Conservation (phyloP, 2,113 vertebrate genomes). For the Hoplias malabaricus region DNA sequence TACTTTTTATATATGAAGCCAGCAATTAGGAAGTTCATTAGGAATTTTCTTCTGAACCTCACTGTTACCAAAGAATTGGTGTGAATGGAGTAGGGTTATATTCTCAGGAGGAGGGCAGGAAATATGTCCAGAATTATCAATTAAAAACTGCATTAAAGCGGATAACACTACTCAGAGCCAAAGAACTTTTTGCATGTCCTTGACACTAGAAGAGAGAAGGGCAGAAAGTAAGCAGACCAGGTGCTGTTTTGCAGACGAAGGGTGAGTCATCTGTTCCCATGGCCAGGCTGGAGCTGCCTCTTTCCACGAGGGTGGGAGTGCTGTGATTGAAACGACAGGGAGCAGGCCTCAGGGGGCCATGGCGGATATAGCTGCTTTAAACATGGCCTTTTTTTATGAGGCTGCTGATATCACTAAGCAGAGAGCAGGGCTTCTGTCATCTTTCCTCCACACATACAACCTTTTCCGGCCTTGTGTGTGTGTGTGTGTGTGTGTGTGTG, state of each 20-base stretch:
- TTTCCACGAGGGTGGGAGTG: slow-evolving; percentile 26
- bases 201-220: slow-evolving; percentile 4
- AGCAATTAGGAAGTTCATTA: not conserved
- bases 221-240: slow-evolving; percentile 16
- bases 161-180: not conserved
- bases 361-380: slow-evolving; percentile 23
- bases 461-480: slow-evolving; percentile 12
- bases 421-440: slow-evolving; percentile 11
- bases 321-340: slow-evolving; percentile 25
- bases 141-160: not conserved
- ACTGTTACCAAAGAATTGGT: not conserved
- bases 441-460: slow-evolving; percentile 36
- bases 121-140: not conserved
- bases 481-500: slow-evolving; percentile 1
- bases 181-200: not conserved
- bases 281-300: not conserved
- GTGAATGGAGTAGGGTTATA: not conserved
- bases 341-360: slow-evolving; percentile 6
- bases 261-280: slow-evolving; percentile 38
- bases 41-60: not conserved
- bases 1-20: not conserved
- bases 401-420: slow-evolving; percentile 23
- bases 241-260: slow-evolving; percentile 18
- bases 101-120: slow-evolving; percentile 18
- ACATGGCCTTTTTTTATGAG: not conserved